phyloP scores from a whole-genome alignment of 2,797 vertebrate genomes.

The Heliangelus exortis region DNA sequence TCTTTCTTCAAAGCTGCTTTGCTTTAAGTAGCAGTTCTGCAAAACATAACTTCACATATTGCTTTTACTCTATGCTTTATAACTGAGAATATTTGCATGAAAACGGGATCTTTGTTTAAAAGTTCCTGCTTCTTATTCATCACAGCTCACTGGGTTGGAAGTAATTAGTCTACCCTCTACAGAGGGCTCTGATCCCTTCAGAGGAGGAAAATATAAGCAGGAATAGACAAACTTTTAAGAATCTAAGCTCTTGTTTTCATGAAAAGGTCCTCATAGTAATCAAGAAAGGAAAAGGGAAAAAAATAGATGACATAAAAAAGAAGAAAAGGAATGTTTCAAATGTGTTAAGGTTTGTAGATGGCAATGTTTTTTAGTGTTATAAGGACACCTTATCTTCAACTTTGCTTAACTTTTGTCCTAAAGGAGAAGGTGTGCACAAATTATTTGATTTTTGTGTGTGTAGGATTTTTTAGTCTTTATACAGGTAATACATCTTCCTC shows the following conservation, averaged over 20 bases:
- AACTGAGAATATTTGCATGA: slow-evolving; percentile 49
- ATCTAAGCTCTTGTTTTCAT: slow-evolving; percentile 36
- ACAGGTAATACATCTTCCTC: neutral
- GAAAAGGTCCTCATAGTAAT: slow-evolving; percentile 2
- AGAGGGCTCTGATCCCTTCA: slow-evolving; percentile 15
- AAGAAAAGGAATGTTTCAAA: neutral
- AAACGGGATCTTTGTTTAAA: slow-evolving; percentile 52
- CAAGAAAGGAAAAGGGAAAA: neutral
- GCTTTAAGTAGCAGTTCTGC: slow-evolving; percentile 44
- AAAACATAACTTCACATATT: slow-evolving; percentile 54
- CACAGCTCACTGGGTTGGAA: slow-evolving; percentile 47
- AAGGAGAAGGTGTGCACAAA: neutral
- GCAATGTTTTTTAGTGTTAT: neutral
- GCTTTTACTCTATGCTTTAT: slow-evolving; percentile 42
- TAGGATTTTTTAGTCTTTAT: neutral
- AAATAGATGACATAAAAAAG: neutral
- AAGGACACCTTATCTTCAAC: neutral
- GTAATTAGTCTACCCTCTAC: neutral
- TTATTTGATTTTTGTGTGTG: neutral
- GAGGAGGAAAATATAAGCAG: slow-evolving; percentile 23
- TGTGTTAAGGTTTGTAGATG: neutral
- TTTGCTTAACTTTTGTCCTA: neutral
- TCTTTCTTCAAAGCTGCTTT: slow-evolving; percentile 9
- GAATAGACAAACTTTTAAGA: slow-evolving; percentile 39
- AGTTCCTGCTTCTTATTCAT: slow-evolving; percentile 62